Percentiles rank a stretch among this genome's conserved stretches.
These are phyloP conservation scores for Latheticus oryzae DNA, from an alignment of 2,888 invertebrate genomes.

Conservation along the genomic window DNA sequence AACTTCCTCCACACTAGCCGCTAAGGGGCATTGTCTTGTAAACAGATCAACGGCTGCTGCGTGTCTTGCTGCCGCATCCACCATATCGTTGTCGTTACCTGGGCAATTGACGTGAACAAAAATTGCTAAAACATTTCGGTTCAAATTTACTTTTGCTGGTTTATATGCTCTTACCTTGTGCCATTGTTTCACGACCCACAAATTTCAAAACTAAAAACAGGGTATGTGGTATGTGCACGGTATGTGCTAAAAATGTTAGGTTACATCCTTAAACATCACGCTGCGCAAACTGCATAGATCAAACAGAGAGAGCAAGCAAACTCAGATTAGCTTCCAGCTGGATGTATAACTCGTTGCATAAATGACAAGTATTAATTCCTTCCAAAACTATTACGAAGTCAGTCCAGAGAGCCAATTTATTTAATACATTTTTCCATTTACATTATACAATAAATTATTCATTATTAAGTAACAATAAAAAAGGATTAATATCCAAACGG, in stretches of 20 bases:
- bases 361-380: slow-evolving; percentile 10
- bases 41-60: slow-evolving; percentile 12
- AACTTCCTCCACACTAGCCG: slow-evolving; percentile 19
- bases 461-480: too few species aligned
- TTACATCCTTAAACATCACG: slow-evolving; percentile 12
- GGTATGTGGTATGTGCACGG: too few species aligned
- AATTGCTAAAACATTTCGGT: slow-evolving; percentile 19
- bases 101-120: slow-evolving; percentile 10
- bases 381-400: slow-evolving; percentile 12
- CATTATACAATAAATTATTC: slow-evolving; percentile 11
- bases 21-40: slow-evolving; percentile 14
- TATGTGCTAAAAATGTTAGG: slow-evolving; percentile 7
- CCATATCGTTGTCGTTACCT: slow-evolving; percentile 8
- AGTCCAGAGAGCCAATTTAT: slow-evolving; percentile 14
- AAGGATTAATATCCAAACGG: too few species aligned
- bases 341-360: slow-evolving; percentile 14
- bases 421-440: slow-evolving; percentile 12
- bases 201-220: slow-evolving; percentile 8
- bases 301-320: slow-evolving; percentile 14
- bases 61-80: slow-evolving; percentile 13
- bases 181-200: slow-evolving; percentile 10
- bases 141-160: slow-evolving; percentile 26
- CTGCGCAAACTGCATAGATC: slow-evolving; percentile 23
- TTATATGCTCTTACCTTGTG: slow-evolving; percentile 17
- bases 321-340: slow-evolving; percentile 12